These are phyloP conservation scores for Troides oblongomaculatus DNA, from an alignment of 2,888 invertebrate genomes.

Conservation along the genomic window DNA sequence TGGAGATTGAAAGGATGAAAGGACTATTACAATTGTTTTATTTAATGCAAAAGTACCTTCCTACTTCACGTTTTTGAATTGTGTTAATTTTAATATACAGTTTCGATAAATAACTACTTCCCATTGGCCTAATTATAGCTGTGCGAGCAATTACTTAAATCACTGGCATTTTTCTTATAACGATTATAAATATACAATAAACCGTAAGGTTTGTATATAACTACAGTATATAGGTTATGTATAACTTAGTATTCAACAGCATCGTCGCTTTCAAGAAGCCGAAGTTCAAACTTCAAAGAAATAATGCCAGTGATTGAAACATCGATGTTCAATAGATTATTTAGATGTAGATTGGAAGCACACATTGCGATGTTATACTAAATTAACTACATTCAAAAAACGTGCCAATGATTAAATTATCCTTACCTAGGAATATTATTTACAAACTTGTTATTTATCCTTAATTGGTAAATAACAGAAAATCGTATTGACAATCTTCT, in stretches of 20 bases:
- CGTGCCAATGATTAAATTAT: background rate
- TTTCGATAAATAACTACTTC: background rate
- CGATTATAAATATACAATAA: no score
- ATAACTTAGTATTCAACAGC: no score
- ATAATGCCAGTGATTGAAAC: slow-evolving; percentile 43
- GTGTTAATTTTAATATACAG: background rate
- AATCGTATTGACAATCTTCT: no score
- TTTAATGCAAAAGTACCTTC: no score
- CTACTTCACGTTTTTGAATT: background rate
- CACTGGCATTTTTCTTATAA: slow-evolving; percentile 42
- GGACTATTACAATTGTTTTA: no score
- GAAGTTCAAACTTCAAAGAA: background rate
- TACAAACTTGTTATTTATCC: no score
- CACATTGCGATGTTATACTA: slow-evolving; percentile 32
- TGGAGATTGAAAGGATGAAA: no score
- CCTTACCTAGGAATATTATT: no score
- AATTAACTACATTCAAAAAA: background rate
- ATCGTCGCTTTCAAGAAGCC: background rate
- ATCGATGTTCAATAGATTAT: slow-evolving; percentile 38
- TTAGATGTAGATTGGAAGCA: slow-evolving; percentile 27
- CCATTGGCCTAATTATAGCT: slow-evolving; percentile 27
- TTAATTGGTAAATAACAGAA: no score
- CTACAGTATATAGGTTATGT: no score
- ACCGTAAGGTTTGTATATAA: no score
- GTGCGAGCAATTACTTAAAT: slow-evolving; percentile 34